These are phyloP conservation scores for Nycticebus coucang DNA, from an alignment of 2,113 vertebrate species.

Conservation along the genomic window DNA sequence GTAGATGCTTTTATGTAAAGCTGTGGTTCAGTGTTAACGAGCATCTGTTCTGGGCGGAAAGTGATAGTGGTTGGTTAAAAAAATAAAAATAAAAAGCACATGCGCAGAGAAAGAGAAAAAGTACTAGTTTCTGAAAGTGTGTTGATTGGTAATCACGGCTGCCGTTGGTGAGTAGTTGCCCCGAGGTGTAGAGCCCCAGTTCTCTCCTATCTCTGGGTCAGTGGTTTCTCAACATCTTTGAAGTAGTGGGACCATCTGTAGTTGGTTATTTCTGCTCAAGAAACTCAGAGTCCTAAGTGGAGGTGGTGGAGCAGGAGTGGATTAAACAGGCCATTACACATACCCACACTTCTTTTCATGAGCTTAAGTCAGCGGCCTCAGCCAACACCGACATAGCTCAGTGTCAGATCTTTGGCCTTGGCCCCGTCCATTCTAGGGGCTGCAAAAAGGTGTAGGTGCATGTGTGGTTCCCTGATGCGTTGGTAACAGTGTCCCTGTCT, in stretches of 20 bases:
- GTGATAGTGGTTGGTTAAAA: slow-evolving; percentile 11
- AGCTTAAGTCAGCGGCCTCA: not conserved
- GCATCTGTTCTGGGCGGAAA: slow-evolving; percentile 23
- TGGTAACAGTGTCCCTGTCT: not conserved
- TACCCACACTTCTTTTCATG: not conserved
- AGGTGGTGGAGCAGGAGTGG: not conserved
- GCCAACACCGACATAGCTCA: not conserved
- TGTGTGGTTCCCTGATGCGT: fast-evolving
- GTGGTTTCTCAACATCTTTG: slow-evolving; percentile 59
- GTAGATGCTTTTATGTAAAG: not conserved
- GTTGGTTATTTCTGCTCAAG: slow-evolving; percentile 65
- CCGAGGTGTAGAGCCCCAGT: not conserved
- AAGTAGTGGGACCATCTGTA: slow-evolving; percentile 47
- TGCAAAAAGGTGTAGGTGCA: not conserved
- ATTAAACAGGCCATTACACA: slow-evolving; percentile 17
- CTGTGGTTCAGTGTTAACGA: not conserved
- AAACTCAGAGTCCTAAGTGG: slow-evolving; percentile 27
- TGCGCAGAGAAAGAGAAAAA: not conserved
- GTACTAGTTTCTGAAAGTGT: not conserved
- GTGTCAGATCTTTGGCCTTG: not conserved
- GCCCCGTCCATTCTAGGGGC: not conserved
- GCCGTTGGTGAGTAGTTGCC: not conserved
- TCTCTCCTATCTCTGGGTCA: not conserved
- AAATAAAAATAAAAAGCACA: slow-evolving; percentile 8
- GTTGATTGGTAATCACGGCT: not conserved